These are phyloP conservation scores for Ctenopoma multispine DNA, from an alignment of 2,797 vertebrate species.

Conservation along the genomic window DNA sequence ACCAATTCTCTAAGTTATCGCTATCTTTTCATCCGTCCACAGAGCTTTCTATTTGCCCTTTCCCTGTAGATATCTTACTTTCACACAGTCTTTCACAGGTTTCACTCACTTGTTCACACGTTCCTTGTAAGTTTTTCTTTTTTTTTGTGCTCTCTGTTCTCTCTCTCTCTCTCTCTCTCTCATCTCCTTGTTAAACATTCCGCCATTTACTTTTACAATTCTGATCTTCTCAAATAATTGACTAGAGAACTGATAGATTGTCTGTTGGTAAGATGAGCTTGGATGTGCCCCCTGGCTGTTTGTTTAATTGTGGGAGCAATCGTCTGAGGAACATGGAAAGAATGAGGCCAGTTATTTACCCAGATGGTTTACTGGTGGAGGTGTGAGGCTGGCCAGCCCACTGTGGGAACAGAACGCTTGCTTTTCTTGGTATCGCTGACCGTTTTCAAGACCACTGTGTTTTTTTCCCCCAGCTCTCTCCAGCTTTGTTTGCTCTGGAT, in stretches of 20 bases:
- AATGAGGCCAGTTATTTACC: slow-evolving; percentile 96
- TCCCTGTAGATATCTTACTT: slow-evolving; percentile 52
- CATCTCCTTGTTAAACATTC: slow-evolving; percentile 34
- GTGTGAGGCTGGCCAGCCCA: slow-evolving; percentile 91
- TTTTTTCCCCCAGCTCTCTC: slow-evolving; percentile 84
- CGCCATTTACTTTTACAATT: slow-evolving; percentile 37
- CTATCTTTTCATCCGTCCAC: slow-evolving; percentile 31
- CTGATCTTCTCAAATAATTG: slow-evolving; percentile 38
- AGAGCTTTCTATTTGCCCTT: slow-evolving; percentile 45
- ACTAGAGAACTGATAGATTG: slow-evolving; percentile 18
- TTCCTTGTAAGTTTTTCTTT: slow-evolving; percentile 12
- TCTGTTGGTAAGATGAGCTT: slow-evolving; percentile 74
- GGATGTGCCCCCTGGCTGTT: slow-evolving; percentile 88
- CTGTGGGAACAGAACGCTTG: slow-evolving; percentile 93
- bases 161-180: slow-evolving; percentile 4
- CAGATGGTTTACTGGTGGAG: slow-evolving; percentile 96
- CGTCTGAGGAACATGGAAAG: slow-evolving; percentile 93
- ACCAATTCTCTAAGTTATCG: slow-evolving; percentile 30
- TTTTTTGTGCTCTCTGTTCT: background rate
- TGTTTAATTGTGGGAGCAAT: slow-evolving; percentile 96
- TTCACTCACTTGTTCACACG: slow-evolving; percentile 57
- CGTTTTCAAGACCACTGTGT: slow-evolving; percentile 91
- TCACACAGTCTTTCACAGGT: slow-evolving; percentile 56
- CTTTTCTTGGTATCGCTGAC: slow-evolving; percentile 93
- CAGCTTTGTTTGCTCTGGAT: slow-evolving; percentile 98